phyloP scores from a whole-genome alignment of 2,888 invertebrate genomes.

The Stictocephala bisonia region DNA sequence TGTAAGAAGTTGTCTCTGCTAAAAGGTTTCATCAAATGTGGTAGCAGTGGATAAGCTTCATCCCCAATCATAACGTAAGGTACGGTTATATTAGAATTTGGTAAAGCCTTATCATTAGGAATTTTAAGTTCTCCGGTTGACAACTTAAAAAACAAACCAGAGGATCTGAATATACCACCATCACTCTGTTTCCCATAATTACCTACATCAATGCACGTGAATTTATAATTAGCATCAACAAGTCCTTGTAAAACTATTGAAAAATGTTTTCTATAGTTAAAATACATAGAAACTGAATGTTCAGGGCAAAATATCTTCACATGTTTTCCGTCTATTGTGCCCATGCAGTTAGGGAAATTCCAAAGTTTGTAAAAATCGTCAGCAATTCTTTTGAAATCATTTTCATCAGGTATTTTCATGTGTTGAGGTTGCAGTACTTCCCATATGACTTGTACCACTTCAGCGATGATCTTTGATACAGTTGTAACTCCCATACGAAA shows the following conservation, averaged over 20 bases:
- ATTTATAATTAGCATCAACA: conserved; percentile 45
- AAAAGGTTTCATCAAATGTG: conserved; percentile 22
- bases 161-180: conserved; percentile 53
- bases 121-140: not conserved
- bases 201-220: conserved; percentile 52
- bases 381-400: conserved; percentile 31
- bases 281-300: conserved; percentile 40
- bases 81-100: not conserved
- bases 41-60: conserved; percentile 35
- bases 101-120: not conserved
- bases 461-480: conserved; percentile 23
- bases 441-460: conserved; percentile 37
- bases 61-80: conserved; percentile 42
- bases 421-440: conserved; percentile 26
- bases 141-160: conserved; percentile 18
- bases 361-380: conserved; percentile 25
- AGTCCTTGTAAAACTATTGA: conserved; percentile 42
- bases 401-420: conserved; percentile 27
- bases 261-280: conserved; percentile 29
- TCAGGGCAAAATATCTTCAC: conserved; percentile 12
- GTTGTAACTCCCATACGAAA: conserved; percentile 35
- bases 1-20: conserved; percentile 8
- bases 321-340: conserved; percentile 41
- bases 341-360: conserved; percentile 36
- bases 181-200: conserved; percentile 59